Conservation (phyloP, 2,888 invertebrate genomes). For the Leptopilina drosophilae region DNA sequence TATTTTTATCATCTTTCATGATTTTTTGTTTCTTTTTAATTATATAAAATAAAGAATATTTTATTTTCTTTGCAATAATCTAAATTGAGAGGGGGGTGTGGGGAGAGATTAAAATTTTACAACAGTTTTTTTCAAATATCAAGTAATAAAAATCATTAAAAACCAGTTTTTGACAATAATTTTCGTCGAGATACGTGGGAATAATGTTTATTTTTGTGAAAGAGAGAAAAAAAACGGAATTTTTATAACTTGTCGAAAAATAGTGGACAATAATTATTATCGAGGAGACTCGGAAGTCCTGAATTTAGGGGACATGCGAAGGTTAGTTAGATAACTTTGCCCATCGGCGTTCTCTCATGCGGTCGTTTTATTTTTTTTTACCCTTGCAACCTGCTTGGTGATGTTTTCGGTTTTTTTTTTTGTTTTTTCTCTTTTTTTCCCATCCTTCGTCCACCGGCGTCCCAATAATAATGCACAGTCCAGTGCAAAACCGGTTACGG, state of each 20-base stretch:
- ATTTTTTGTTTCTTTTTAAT: too few species aligned
- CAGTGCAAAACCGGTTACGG: constrained; percentile 55
- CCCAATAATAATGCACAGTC: constrained; percentile 27
- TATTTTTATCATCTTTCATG: too few species aligned
- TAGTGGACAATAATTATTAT: constrained; percentile 9
- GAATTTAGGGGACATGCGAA: constrained; percentile 37
- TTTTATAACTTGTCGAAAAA: not conserved
- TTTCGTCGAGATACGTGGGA: constrained; percentile 20
- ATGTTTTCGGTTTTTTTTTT: constrained; percentile 12
- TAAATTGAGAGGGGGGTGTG: too few species aligned
- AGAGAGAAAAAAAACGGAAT: not conserved
- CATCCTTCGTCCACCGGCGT: constrained; percentile 6
- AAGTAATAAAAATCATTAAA: not conserved
- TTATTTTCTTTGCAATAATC: not conserved
- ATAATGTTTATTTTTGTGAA: not conserved
- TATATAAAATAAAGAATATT: too few species aligned
- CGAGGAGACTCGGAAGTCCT: constrained; percentile 37
- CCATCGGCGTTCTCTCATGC: constrained; percentile 40
- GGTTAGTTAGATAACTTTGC: constrained; percentile 38
- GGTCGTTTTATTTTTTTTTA: constrained; percentile 42
- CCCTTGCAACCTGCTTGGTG: constrained; percentile 18
- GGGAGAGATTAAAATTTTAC: not conserved
- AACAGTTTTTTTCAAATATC: not conserved
- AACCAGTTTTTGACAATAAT: constrained; percentile 13
- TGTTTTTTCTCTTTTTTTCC: constrained; percentile 33